These are phyloP conservation scores for Tauraco erythrolophus DNA, from an alignment of 2,113 vertebrate genomes.

Conservation along the genomic window DNA sequence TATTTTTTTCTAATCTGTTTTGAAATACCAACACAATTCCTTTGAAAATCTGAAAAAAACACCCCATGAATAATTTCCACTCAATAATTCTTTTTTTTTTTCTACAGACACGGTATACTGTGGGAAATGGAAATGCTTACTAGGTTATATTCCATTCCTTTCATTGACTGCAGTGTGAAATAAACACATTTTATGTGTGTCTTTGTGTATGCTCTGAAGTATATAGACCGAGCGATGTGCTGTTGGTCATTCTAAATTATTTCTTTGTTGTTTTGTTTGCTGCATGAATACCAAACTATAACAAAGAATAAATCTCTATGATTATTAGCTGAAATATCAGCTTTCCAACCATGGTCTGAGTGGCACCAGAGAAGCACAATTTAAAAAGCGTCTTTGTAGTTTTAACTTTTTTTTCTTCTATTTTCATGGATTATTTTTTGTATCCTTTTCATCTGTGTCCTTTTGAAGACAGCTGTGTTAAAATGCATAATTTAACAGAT, in stretches of 20 bases:
- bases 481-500: constrained; percentile 41
- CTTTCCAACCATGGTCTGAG: background rate
- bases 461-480: constrained; percentile 26
- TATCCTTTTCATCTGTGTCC: background rate
- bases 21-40: background rate
- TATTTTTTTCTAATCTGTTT: background rate
- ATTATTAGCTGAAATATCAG: background rate
- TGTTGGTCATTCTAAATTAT: background rate
- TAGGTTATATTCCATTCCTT: background rate
- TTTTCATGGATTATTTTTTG: background rate
- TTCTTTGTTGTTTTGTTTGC: constrained; percentile 1
- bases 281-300: background rate
- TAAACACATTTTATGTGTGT: background rate
- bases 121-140: background rate
- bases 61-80: background rate
- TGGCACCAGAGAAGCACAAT: background rate
- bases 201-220: background rate
- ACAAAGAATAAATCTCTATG: background rate
- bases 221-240: background rate
- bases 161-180: background rate
- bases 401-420: background rate
- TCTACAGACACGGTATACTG: background rate
- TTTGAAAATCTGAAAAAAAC: background rate
- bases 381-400: background rate
- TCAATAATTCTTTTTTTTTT: background rate